A percentile compares a stretch with the other conserved stretches of the same genome.
Evolutionary conservation across 2,113 vertebrate genomes (phyloP).

Genomic region (Microcebus lehilahytsara): DNA sequence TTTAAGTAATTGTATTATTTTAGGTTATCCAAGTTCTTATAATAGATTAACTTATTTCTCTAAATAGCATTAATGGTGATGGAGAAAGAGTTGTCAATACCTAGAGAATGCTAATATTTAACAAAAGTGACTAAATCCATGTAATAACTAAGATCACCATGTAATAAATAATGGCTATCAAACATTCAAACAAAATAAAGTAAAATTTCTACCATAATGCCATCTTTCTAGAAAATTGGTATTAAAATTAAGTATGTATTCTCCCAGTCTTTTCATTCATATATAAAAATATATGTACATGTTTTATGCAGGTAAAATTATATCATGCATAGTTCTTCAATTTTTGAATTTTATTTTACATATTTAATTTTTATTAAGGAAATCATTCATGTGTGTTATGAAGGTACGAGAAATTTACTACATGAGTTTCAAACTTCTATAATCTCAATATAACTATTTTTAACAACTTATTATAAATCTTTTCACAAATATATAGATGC

Average conservation of each 20-base stretch:
- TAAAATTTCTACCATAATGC: background rate
- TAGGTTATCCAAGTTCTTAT: conserved; percentile 18
- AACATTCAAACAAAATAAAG: background rate
- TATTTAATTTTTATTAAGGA: background rate
- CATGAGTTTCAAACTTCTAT: background rate
- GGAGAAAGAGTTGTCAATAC: background rate
- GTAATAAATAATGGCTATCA: background rate
- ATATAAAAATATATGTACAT: background rate
- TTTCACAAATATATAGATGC: background rate
- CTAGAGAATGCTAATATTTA: conserved; percentile 8
- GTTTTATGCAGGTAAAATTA: background rate
- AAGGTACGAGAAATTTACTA: background rate
- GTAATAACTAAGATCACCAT: background rate
- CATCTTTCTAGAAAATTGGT: background rate
- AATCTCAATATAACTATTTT: background rate
- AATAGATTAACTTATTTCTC: conserved; percentile 31
- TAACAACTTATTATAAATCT: background rate
- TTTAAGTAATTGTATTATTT: conserved; percentile 30
- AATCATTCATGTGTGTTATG: background rate
- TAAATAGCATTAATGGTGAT: conserved; percentile 16
- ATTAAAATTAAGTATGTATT: background rate
- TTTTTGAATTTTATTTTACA: background rate
- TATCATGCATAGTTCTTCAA: background rate
- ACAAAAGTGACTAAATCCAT: conserved; percentile 11
- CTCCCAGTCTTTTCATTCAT: background rate